Conservation (phyloP, 2,888 invertebrate genomes). For the Platypus cylindrus region DNA sequence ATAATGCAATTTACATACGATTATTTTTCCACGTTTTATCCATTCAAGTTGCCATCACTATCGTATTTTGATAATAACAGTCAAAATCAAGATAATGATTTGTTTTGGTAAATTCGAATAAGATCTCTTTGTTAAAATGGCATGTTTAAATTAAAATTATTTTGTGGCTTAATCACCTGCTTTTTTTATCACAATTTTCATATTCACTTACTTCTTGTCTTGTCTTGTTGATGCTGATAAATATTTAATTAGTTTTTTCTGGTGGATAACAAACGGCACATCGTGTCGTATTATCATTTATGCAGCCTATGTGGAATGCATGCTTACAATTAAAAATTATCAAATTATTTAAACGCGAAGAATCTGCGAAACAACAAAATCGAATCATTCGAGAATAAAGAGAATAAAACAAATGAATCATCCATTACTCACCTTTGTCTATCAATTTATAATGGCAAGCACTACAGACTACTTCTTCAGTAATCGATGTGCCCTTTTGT, state of each 20-base stretch:
- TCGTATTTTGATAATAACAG: constrained; percentile 14
- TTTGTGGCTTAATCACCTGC: no score
- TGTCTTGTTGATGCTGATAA: background rate
- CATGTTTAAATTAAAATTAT: no score
- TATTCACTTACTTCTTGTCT: no score
- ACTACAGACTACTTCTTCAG: constrained; percentile 66
- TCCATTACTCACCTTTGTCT: constrained; percentile 42
- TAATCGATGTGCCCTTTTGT: constrained; percentile 61
- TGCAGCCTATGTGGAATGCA: constrained; percentile 75
- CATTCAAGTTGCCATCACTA: constrained; percentile 31
- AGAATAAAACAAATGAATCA: background rate
- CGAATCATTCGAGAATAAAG: background rate
- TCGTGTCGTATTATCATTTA: constrained; percentile 40
- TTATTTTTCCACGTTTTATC: constrained; percentile 40
- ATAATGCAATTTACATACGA: constrained; percentile 43
- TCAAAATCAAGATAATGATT: constrained; percentile 7
- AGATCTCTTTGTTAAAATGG: background rate
- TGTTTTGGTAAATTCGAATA: constrained; percentile 10
- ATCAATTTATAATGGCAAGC: constrained; percentile 67
- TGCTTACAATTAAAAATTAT: constrained; percentile 82
- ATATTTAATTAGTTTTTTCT: constrained; percentile 14
- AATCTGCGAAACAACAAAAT: constrained; percentile 39
- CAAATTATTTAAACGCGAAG: constrained; percentile 54
- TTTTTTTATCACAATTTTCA: no score
- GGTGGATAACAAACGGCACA: constrained; percentile 33